Base-by-base conservation (phyloP, 2,888 invertebrate species). In the Drosophila quinaria region DNA sequence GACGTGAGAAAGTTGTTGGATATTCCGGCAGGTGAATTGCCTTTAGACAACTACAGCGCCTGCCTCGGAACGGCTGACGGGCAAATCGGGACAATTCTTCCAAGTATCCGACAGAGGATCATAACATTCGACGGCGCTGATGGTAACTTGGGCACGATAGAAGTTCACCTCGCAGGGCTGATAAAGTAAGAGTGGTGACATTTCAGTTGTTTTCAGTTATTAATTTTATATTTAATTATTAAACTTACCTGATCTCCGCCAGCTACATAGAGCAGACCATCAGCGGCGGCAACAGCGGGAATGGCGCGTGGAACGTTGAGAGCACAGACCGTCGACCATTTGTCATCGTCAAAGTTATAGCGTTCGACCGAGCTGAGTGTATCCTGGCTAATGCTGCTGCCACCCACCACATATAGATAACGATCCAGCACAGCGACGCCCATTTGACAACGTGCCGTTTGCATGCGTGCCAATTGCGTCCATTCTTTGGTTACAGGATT, bases 351-450 rank as follows among this genome's bases (percentile, higher is more conserved):
- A 60, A 93, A 93, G 68, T 91, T 92, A 65, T 93, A 93, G 95
- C 94, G 96, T 95, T 92, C 96, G 9, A 98, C 98, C 4, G 96
- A 96, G 78, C 95, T 94, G 44, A 98, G 94, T 60, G 97, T 96
- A 87, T 96, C 96, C 74, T 96, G 95, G 69, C 96, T 94, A 80
- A 96, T 96, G 91, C 96, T 97, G 91, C 96, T 97, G 3, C 98
- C 98, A 17, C 98, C 98, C 50, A 98, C 96, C 59, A 97, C 96
- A 92, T 98, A 98, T 54, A 98, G 94, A 90, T 95, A 95, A 80
- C 96, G 95, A 92, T 96, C 96, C 39, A 98, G 93, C 61, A 97
- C 95, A n/a, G 97, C 96, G 55, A 97, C 96, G 42, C 97, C 98
- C 94, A 98, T 96, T 94, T 98, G 97, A 70, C 96, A 96, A 70